phyloP scores from a whole-genome alignment of 2,888 invertebrate species.

The Phengaris alcon region DNA sequence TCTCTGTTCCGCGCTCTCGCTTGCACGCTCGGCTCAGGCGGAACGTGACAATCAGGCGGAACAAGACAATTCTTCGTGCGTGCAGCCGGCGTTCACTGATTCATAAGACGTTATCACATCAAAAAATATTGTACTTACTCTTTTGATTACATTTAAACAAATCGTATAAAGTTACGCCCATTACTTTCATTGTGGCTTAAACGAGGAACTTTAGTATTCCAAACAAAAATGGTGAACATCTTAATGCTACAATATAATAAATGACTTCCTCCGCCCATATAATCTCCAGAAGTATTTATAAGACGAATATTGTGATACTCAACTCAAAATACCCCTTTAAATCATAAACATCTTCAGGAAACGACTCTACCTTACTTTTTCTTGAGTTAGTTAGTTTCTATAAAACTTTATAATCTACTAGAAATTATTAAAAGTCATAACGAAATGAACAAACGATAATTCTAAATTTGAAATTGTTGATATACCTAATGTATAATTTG shows the following conservation, averaged over 20 bases:
- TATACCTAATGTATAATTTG: too few relatives aligned
- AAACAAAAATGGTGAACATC: slow-evolving; percentile 4
- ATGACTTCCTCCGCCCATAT: slow-evolving; percentile 13
- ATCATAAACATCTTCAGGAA: background rate
- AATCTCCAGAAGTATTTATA: background rate
- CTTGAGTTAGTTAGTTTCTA: background rate
- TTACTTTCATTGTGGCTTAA: background rate
- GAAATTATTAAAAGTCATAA: background rate
- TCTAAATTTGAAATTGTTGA: too few relatives aligned
- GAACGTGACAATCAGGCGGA: too few relatives aligned
- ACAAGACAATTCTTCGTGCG: too few relatives aligned
- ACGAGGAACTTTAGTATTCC: background rate
- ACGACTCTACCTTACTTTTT: background rate
- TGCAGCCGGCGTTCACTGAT: too few relatives aligned
- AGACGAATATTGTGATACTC: background rate
- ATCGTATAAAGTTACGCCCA: background rate
- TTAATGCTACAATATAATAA: slow-evolving; percentile 19
- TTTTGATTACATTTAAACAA: background rate
- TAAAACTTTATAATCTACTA: background rate
- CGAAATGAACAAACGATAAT: too few relatives aligned
- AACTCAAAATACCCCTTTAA: background rate
- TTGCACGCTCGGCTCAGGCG: too few relatives aligned
- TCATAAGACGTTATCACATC: too few relatives aligned
- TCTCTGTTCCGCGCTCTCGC: too few relatives aligned
- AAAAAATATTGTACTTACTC: too few relatives aligned